These are phyloP conservation scores for Pseudomyrmex cubaensis DNA, from an alignment of 1,140 invertebrate genomes.

Conservation along the genomic window DNA sequence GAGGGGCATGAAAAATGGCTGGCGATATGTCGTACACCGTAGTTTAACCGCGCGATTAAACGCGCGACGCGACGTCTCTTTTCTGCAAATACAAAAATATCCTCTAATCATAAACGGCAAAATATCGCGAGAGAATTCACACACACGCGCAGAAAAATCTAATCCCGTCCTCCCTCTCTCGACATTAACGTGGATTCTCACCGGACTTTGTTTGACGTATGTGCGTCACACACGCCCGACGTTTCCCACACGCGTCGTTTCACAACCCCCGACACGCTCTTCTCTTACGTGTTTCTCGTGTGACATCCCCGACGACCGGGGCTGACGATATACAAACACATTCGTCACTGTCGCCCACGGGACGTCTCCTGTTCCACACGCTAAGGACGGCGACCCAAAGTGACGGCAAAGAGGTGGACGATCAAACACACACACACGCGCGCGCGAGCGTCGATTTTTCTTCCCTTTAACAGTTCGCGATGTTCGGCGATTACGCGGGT, in stretches of 20 bases:
- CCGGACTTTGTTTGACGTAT: constrained; percentile 24
- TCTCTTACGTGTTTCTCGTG: neutral
- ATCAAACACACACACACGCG: neutral
- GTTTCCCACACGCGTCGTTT: constrained; percentile 9
- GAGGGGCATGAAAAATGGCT: neutral
- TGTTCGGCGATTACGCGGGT: neutral
- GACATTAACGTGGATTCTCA: constrained; percentile 40
- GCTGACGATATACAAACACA: constrained; percentile 72
- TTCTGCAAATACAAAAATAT: neutral
- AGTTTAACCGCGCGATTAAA: neutral
- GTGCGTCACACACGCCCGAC: constrained; percentile 22
- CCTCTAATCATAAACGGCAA: neutral
- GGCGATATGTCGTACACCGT: neutral
- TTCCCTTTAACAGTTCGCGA: neutral
- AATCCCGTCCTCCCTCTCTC: neutral
- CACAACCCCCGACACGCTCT: constrained; percentile 28
- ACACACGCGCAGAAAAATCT: neutral
- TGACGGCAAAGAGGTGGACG: neutral
- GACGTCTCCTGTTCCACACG: constrained; percentile 46
- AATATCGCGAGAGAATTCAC: constrained; percentile 3
- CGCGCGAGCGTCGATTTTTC: constrained; percentile 5
- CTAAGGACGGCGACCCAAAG: neutral
- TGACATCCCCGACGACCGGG: constrained; percentile 33
- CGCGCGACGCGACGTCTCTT: too few relatives aligned
- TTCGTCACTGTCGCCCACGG: constrained; percentile 64